Base-by-base conservation (phyloP, 2,113 vertebrate species). In the Callithrix jacchus region DNA sequence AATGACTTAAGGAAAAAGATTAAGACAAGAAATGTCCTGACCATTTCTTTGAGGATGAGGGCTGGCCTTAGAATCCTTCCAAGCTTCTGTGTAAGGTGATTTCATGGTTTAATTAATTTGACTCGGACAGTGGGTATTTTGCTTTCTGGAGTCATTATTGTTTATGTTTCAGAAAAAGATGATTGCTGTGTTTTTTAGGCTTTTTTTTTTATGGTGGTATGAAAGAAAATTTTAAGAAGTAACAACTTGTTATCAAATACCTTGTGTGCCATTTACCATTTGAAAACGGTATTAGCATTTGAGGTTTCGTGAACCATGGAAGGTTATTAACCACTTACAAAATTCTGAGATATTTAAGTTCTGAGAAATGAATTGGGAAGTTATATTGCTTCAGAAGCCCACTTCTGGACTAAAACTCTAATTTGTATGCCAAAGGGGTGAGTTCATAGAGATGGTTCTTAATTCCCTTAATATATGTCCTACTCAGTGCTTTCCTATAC, bases 341-440 rank as follows among this genome's bases (percentile, higher is more conserved):
- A 58, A 89, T 87, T 79, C 21, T 37, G 25, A 95, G 45, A 35
- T 83, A 40, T 89, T 97, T 95, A 77, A 95, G 89, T 97, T 97
- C 73, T 96, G 88, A 96, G 94, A 91, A 97, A 87, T 37, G 91
- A 98, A 92, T 87, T 97, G 84, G 79, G 93, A 95, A 97, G 92
- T 91, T 45, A 71, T 86, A 89, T 87, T 98, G 66, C 32, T 80
- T 58, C 71, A 91, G 52, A 94, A 84, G 61, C 80, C 70, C 87
- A 52, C 90, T 95, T 92, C 68, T 91, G 56, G 47, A 64, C 49
- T 70, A 52, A 93, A 92, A 85, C 16, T 93, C 58, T 79, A 77
- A 85, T 93, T 84, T 96, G 40, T 94, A 94, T 98, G 80, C 52
- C 17, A 35, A 97, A 97, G 79, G 20, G 3, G 6, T 76, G 23